Percentiles rank a stretch among this genome's conserved stretches.
Conservation (phyloP, 2,888 invertebrate species). For the Sericinus montela region DNA sequence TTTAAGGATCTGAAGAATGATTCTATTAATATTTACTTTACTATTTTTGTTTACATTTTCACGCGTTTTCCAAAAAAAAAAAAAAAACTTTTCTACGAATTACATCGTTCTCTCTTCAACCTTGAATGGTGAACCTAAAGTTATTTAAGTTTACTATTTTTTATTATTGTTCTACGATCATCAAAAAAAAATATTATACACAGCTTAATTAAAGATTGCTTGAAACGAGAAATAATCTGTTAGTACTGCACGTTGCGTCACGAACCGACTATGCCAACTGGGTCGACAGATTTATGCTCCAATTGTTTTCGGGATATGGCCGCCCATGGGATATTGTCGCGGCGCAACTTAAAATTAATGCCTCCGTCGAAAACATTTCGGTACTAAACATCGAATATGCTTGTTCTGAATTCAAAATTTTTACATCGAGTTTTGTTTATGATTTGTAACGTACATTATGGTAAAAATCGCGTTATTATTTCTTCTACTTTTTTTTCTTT, state of each 20-base stretch:
- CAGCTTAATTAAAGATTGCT: not conserved
- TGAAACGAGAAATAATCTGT: not conserved
- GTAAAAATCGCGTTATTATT: too few relatives aligned
- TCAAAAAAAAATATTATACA: not conserved
- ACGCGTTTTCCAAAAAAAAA: too few relatives aligned
- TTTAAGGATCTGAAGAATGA: too few relatives aligned
- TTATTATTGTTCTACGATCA: not conserved
- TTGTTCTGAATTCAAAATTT: not conserved
- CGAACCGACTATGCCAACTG: not conserved
- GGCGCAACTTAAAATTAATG: not conserved
- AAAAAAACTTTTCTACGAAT: too few relatives aligned
- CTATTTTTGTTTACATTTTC: too few relatives aligned
- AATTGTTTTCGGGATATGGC: not conserved
- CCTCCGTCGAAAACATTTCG: not conserved
- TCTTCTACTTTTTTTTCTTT: too few relatives aligned
- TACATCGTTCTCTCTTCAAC: too few relatives aligned
- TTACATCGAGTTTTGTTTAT: not conserved
- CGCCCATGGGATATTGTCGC: not conserved
- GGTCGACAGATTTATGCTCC: conserved; percentile 2
- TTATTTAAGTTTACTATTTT: too few relatives aligned
- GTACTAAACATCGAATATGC: not conserved
- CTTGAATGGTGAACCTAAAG: too few relatives aligned
- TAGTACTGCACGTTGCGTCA: not conserved
- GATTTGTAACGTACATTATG: too few relatives aligned
- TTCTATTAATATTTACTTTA: too few relatives aligned